Base-by-base conservation (phyloP, 2,888 invertebrate species). In the Fabriciana adippe region DNA sequence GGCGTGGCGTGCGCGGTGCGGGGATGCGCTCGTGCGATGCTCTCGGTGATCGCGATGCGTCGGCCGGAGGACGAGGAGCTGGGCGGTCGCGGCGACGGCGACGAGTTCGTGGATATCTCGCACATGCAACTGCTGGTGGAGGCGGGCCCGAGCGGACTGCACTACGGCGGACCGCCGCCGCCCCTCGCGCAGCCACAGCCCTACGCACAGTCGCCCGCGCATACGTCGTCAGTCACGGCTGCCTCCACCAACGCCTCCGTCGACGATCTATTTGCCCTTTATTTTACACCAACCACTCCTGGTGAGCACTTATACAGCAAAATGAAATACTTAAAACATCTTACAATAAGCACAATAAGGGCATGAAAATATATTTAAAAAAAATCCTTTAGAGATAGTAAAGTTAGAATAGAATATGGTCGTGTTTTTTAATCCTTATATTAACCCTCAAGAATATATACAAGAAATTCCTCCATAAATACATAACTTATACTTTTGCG, bases 71-170 rank as follows among this genome's bases (percentile, higher is more conserved):
- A 94, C 92, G 93, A 93, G 91, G 92, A 92, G 86, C 84, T 91
- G 82, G 91, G 88, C 82, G 87, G 88, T 75, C 89, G 90, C 83
- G 90, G 84, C 87, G 90, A 88, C 80, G 87, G 87, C 86, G 95
- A 95, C 90, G 97, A 97, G 90, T 97, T 96, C 90, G 96, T 97
- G 85, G 97, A 97, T 89, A 96, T 96, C 79, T 94, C 96, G 68
- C 96, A 96, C 85, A 96, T 96, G 85, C 96, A 96, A 81, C 94
- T 96, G 85, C 89, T 96, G 78, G 93, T 96, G 77, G 93, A 96
- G 85, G 90, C 91, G 81, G 91, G 90, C 85, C 93, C 83, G 84
- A 93, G 84, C 87, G 93, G 84, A 78, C 87, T 83, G 88, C 92
- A 84, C 85, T 88, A 90, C 82, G 90, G 87, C 70, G 91, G 91